These are phyloP conservation scores for Zaprionus ghesquierei DNA, from an alignment of 1,140 invertebrate species.

Conservation along the genomic window DNA sequence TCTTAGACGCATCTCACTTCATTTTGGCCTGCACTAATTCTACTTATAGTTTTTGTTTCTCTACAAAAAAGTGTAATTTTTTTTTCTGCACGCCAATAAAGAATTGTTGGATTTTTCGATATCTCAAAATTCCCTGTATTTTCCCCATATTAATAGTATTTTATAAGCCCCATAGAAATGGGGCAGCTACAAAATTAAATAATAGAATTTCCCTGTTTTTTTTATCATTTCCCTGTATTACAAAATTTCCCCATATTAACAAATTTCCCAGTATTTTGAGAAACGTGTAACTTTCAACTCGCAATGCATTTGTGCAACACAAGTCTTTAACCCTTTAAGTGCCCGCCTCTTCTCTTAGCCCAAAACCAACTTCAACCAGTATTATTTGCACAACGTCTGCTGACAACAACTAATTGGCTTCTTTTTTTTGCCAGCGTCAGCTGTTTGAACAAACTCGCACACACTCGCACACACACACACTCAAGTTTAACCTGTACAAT, in stretches of 20 bases:
- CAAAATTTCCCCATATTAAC: not conserved
- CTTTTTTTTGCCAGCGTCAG: conserved; percentile 9
- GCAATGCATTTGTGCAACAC: not conserved
- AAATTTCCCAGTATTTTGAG: not conserved
- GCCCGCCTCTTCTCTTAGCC: no score
- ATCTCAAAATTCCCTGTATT: not conserved
- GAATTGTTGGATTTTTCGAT: not conserved
- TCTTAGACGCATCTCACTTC: not conserved
- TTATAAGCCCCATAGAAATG: no score
- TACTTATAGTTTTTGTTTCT: conserved; percentile 3
- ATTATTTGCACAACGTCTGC: not conserved
- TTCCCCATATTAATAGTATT: not conserved
- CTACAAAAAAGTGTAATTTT: not conserved
- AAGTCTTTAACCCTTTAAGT: not conserved
- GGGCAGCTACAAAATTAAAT: no score
- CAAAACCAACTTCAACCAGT: not conserved
- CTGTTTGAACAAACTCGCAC: not conserved
- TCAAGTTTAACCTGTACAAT: conserved; percentile 15
- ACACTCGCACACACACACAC: not conserved
- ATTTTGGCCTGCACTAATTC: conserved; percentile 4
- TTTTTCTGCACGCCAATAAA: conserved; percentile 13
- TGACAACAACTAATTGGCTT: not conserved
- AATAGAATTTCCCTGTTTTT: no score
- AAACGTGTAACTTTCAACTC: not conserved
- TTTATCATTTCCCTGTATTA: not conserved